Evolutionary conservation across 2,113 vertebrate genomes (phyloP), one percentile per base, ranked within the genome.

Genomic region (Gila orcuttii): DNA sequence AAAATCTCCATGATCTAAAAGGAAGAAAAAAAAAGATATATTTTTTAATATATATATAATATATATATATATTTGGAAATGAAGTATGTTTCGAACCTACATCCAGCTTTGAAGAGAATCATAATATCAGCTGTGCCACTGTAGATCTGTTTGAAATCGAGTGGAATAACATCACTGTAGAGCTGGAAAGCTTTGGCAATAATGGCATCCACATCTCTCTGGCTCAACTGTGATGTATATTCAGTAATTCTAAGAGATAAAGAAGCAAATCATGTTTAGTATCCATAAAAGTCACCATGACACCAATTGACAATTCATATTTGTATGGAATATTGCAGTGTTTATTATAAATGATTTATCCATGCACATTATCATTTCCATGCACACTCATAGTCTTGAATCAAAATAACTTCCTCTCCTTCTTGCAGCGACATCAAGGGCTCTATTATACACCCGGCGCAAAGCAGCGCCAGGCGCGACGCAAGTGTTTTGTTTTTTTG

Each of bases 111-210:
- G 78, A 95, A 95, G 78, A 94, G 89, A 79, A 95, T 95, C 92
- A 93, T 92, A 85, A 95, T 95, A 86, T 95, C 93, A 0, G 94
- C 93, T 7, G 76, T 90, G 33, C 91, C 92, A 0, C 82, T 87
- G 90, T 71, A 7, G 85, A 94, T 76, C 85, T 94, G 93, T 79
- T 92, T 91, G 83, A 95, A 95, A 83, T 93, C 85, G 25, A 94
- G 89, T 0, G 93, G 94, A 79, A 92, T 94, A 52, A 95, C 87
- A 25, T 95, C 91, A 13, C 94, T 94, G 91, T 93, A 95, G 45
- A 95, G 81, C 82, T 93, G 82, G 79, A 95, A 93, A 17, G 94
- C 95, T 82, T 91, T 78, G 21, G 88, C 64, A 6, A 95, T 94
- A 60, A 89, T 91, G 5, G 36, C 2, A 19, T 95, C 93, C 47